These are phyloP conservation scores for Pterocles orientalis DNA, from an alignment of 2,113 vertebrate species.

Conservation along the genomic window DNA sequence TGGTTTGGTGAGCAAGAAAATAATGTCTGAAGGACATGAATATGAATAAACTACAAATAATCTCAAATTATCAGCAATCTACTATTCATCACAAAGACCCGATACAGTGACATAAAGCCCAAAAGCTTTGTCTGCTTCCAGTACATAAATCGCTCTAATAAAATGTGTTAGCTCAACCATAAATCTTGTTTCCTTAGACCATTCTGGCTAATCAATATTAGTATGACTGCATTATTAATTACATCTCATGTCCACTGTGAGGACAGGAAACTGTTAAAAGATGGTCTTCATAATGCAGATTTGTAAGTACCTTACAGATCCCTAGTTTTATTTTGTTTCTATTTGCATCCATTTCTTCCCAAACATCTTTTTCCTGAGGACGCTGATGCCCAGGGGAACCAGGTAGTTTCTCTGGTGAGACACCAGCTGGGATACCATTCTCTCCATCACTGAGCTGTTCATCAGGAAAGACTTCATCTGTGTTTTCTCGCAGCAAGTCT, in stretches of 20 bases:
- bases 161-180: not conserved
- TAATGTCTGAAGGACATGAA: not conserved
- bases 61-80: not conserved
- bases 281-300: not conserved
- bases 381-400: constrained; percentile 83
- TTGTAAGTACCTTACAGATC: constrained; percentile 84
- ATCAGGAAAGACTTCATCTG: constrained; percentile 96
- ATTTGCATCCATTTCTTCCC: constrained; percentile 97
- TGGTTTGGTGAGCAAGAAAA: not conserved
- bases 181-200: not conserved
- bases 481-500: constrained; percentile 93
- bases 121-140: not conserved
- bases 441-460: constrained; percentile 97
- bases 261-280: not conserved
- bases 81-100: not conserved
- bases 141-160: not conserved
- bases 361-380: constrained; percentile 91
- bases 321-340: constrained; percentile 87
- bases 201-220: not conserved
- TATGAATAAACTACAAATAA: not conserved
- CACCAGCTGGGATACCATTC: constrained; percentile 83
- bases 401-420: constrained; percentile 82
- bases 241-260: not conserved
- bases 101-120: not conserved
- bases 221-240: not conserved